Evolutionary conservation across 2,888 invertebrate genomes (phyloP), one percentile per base, ranked within the genome.

Genomic region (Heteromyza rotundicornis): DNA sequence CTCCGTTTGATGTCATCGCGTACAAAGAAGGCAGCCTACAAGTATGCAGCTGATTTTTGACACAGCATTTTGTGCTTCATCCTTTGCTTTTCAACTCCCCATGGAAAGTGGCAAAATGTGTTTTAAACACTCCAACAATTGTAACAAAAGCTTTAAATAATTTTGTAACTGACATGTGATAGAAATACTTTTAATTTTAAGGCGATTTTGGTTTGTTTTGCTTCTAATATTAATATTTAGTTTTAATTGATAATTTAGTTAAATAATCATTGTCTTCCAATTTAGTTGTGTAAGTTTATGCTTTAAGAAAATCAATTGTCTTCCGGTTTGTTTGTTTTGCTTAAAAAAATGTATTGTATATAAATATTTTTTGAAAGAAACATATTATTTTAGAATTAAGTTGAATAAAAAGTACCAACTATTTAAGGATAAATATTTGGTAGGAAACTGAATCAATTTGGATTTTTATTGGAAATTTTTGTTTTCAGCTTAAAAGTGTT

Each of bases 321-420:
- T 57, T 57, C 57, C 57, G 57, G 57, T 57, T 57, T 57, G 57
- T 57, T 57, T 57, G 57, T 57, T 57, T 57, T 57, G 57, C 57
- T 57, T 51, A 51, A 35, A 50, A 49, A 22, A 23, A n/a, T 44
- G 23, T 51, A 14, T 51, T 51, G 10, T 51, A 2, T 27, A 14
- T 27, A 23, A 23, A 53, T 27, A 49, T 49, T 47, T 57, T 47
- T 57, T 14, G 32, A 20, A 19, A 5, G 20, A 24, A 23, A 23
- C 2, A 35, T 8, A n/a, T 47, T 20, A 40, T n/a, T 16, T 56
- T 14, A 56, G 20, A 22, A n/a, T 32, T 16, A n/a, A 32, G 27
- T 27, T 3, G 12, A 35, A 32, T 17, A 5, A 24, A 27, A 24
- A 2, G 20, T 56, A 56, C 55, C 22, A 44, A 40, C 22, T 56